phyloP scores from a whole-genome alignment of 2,113 vertebrate genomes.

The Misgurnus mizolepis region DNA sequence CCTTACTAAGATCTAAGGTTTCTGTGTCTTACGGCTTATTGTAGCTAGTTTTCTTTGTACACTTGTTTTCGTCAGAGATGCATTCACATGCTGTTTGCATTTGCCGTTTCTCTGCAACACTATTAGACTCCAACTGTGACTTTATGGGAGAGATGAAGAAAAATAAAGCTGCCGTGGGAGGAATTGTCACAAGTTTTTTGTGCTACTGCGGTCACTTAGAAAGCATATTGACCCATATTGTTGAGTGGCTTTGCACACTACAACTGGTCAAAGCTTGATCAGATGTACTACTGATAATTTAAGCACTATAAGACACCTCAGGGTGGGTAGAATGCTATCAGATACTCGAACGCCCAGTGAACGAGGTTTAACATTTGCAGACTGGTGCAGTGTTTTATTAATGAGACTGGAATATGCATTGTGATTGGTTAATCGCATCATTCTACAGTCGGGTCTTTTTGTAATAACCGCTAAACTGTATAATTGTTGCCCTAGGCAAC shows the following conservation, averaged over 20 bases:
- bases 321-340: not conserved
- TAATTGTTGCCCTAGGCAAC: too few relatives aligned
- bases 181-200: constrained; percentile 17
- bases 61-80: not conserved
- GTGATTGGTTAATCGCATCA: not conserved
- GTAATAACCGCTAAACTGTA: not conserved
- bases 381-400: not conserved
- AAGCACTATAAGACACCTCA: not conserved
- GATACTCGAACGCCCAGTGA: not conserved
- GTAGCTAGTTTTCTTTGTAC: constrained; percentile 9
- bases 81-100: too few relatives aligned
- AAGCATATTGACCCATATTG: constrained; percentile 39
- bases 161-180: not conserved
- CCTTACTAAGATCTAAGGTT: not conserved
- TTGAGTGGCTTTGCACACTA: not conserved
- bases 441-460: too few relatives aligned
- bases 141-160: not conserved
- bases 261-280: constrained; percentile 6
- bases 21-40: constrained; percentile 10
- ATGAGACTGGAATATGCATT: not conserved
- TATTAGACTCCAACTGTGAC: not conserved
- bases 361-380: not conserved
- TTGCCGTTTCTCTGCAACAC: not conserved
- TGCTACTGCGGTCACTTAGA: not conserved
- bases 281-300: not conserved